A percentile compares a stretch with the other conserved stretches of the same genome.
These are phyloP conservation scores for Siphamia tubifer DNA, from an alignment of 2,113 vertebrate species.

Conservation along the genomic window DNA sequence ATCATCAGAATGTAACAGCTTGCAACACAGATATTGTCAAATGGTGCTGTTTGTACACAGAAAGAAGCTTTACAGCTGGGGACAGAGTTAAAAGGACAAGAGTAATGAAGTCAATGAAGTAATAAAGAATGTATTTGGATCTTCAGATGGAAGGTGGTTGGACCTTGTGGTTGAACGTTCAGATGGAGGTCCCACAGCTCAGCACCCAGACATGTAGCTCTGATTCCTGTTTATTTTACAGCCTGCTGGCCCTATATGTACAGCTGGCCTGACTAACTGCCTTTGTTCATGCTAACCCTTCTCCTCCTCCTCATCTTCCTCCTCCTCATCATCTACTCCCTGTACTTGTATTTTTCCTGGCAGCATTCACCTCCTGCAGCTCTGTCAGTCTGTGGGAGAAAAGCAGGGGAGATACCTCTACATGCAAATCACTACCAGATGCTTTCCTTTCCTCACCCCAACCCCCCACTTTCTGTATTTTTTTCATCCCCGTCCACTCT, in stretches of 20 bases:
- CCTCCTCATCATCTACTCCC: constrained; percentile 18
- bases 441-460: constrained; percentile 15
- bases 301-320: neutral
- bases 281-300: constrained; percentile 42
- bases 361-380: constrained; percentile 49
- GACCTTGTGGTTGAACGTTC: constrained; percentile 31
- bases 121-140: no score
- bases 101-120: constrained; percentile 47
- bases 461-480: neutral
- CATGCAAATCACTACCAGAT: constrained; percentile 55
- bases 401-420: constrained; percentile 38
- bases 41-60: constrained; percentile 6
- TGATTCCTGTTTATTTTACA: constrained; percentile 48
- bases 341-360: constrained; percentile 67
- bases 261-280: constrained; percentile 56
- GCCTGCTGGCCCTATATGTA: constrained; percentile 27
- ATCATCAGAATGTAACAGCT: neutral
- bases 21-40: neutral
- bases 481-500: constrained; percentile 2
- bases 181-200: constrained; percentile 40
- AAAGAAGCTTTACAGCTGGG: no score
- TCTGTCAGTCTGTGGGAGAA: constrained; percentile 53
- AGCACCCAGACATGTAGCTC: constrained; percentile 30
- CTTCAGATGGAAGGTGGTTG: constrained; percentile 32
- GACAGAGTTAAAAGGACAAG: constrained; percentile 10